Conservation (phyloP, 2,888 invertebrate genomes). For the Zele albiditarsus region DNA sequence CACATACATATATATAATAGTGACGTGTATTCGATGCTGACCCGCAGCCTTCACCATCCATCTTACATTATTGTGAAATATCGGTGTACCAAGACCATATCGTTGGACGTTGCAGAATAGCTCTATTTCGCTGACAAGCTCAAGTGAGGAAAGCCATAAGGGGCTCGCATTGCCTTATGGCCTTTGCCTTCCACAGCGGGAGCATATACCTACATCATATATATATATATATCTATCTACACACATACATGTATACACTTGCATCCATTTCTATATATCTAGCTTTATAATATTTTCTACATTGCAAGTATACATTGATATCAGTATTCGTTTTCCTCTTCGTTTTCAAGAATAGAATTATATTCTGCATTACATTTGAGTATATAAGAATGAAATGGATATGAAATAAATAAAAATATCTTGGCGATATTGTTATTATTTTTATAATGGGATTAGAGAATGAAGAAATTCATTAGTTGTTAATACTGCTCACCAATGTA, state of each 20-base stretch:
- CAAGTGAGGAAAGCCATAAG: conserved; percentile 43
- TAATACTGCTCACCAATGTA: no score
- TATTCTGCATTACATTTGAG: no score
- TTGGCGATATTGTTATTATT: no score
- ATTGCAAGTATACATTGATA: conserved; percentile 7
- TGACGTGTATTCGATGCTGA: conserved; percentile 32
- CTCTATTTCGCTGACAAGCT: conserved; percentile 49
- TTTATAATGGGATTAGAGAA: no score
- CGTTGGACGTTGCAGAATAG: conserved; percentile 39
- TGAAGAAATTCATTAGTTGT: no score
- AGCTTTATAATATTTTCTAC: neutral
- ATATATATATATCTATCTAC: conserved; percentile 9
- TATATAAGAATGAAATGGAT: no score
- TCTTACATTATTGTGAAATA: conserved; percentile 51
- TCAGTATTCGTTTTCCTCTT: neutral
- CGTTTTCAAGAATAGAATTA: no score
- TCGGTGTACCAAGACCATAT: conserved; percentile 41
- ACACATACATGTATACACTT: neutral
- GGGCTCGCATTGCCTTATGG: conserved; percentile 43
- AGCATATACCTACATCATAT: conserved; percentile 29
- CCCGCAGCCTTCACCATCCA: conserved; percentile 34
- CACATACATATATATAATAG: conserved; percentile 18
- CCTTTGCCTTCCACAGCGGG: conserved; percentile 33
- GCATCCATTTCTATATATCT: neutral
- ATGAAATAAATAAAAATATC: no score